Evolutionary conservation across 2,797 vertebrate genomes (phyloP).

Genomic region (Dallia pectoralis): DNA sequence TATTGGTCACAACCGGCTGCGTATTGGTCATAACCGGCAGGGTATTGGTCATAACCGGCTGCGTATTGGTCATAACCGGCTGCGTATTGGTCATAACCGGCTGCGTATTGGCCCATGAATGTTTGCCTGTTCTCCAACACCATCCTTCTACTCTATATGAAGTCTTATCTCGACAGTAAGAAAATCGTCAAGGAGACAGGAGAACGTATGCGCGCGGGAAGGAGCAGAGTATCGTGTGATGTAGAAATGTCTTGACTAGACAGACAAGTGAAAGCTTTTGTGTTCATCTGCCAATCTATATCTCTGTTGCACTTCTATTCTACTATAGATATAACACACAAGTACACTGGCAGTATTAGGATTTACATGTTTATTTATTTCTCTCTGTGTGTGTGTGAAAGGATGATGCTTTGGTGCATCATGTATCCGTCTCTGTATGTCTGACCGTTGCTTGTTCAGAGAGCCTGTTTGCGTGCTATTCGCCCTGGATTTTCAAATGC

Average conservation of each 20-base stretch:
- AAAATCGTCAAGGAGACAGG: background rate
- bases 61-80: too few species aligned
- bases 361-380: background rate
- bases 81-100: too few species aligned
- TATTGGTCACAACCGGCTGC: too few species aligned
- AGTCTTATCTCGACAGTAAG: background rate
- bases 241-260: background rate
- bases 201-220: too few species aligned
- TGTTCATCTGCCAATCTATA: background rate
- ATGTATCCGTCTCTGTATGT: constrained; percentile 2
- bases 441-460: constrained; percentile 11
- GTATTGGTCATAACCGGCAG: too few species aligned
- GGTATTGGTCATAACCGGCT: too few species aligned
- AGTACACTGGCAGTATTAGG: background rate
- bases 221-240: background rate
- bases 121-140: background rate
- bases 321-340: background rate
- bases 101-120: too few species aligned
- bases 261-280: background rate
- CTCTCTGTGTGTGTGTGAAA: constrained; percentile 12
- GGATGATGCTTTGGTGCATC: background rate
- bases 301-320: background rate
- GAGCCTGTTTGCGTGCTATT: constrained; percentile 39
- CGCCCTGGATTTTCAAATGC: constrained; percentile 46
- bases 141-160: background rate